Base-by-base conservation (phyloP, 2,888 invertebrate species). In the Oligia strigilis region DNA sequence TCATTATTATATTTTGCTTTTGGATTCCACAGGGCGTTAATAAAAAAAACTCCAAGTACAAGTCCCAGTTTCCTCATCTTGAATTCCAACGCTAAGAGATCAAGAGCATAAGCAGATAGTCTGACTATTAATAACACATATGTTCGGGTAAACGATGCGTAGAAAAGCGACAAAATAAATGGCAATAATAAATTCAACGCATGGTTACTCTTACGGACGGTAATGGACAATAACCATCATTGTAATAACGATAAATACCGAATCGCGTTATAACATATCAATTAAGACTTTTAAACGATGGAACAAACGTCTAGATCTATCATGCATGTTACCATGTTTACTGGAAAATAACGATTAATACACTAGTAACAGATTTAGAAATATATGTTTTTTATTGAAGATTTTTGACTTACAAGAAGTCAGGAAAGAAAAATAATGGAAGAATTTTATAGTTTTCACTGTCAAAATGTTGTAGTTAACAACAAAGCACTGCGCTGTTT, bases 131-230 rank as follows among this genome's bases (percentile, higher is more conserved):
- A 52, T 43, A 52, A 65, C 11, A 36, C 46, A 76, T n/a, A 66
- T 9, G n/a, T 78, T n/a, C 2, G 6, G n/a, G 8, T 52, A 52
- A 81, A 67, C 17, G 17, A 67, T 74, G 43, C 62, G 55, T 62
- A 49, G 36, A 82, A 62, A 72, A 13, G 23, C 65, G 29, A 67
- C 58, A 72, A 64, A 67, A 36, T 11, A 46, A 75, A 71, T 62
- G 23, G 23, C 76, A 6, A 36, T n/a, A 60, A 55, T 66, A 76
- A 72, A 76, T 71, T 66, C 43, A 60, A 82, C 46, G n/a, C 77
- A 2, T 43, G 2, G 5, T 17, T 64, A 40, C 36, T 55, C 23
- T 6, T 43, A 49, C 19, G 3, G 55, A 67, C 55, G n/a, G 49
- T 72, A 77, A 77, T 49, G 62, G 36, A 40, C 29, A 67, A 55